phyloP scores from a whole-genome alignment of 2,113 vertebrate species.

The Bujurquina vittata region DNA sequence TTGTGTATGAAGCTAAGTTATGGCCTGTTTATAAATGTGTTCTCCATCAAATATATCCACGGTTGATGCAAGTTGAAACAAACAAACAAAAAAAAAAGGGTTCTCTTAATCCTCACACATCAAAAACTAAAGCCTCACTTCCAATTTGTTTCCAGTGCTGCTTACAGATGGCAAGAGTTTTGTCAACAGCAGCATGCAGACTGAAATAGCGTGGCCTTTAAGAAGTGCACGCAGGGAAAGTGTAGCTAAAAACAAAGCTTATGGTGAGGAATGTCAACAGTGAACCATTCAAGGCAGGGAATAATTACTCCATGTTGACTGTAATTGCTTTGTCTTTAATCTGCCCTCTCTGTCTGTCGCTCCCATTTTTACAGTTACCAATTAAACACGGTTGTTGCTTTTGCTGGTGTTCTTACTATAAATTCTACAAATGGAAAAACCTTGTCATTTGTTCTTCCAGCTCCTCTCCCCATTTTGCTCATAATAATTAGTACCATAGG shows the following conservation, averaged over 20 bases:
- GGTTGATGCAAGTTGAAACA: not conserved
- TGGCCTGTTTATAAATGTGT: slow-evolving; percentile 33
- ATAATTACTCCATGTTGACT: slow-evolving; percentile 68
- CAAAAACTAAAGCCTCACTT: slow-evolving; percentile 35
- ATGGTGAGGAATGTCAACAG: slow-evolving; percentile 52
- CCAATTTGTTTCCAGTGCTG: slow-evolving; percentile 15
- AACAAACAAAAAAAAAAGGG: not conserved
- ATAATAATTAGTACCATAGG: slow-evolving; percentile 32
- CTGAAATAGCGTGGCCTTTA: slow-evolving; percentile 30
- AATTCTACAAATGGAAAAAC: slow-evolving; percentile 46
- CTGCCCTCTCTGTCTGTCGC: slow-evolving; percentile 18
- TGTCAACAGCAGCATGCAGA: slow-evolving; percentile 42
- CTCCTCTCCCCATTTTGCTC: slow-evolving; percentile 39
- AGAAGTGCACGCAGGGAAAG: slow-evolving; percentile 50
- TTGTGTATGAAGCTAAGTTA: slow-evolving; percentile 21
- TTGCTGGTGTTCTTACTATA: slow-evolving; percentile 36
- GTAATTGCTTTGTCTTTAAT: slow-evolving; percentile 67
- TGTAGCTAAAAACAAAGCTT: slow-evolving; percentile 62
- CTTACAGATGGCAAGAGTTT: slow-evolving; percentile 45
- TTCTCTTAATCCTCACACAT: slow-evolving; percentile 24
- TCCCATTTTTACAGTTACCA: slow-evolving; percentile 48
- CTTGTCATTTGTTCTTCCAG: slow-evolving; percentile 40
- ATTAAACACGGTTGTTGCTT: slow-evolving; percentile 54
- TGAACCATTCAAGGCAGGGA: slow-evolving; percentile 56
- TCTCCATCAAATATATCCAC: slow-evolving; percentile 7